These are phyloP conservation scores for Hemicentrotus pulcherrimus DNA, from an alignment of 35 echinoderm and acorn worm genomes.

Conservation along the genomic window DNA sequence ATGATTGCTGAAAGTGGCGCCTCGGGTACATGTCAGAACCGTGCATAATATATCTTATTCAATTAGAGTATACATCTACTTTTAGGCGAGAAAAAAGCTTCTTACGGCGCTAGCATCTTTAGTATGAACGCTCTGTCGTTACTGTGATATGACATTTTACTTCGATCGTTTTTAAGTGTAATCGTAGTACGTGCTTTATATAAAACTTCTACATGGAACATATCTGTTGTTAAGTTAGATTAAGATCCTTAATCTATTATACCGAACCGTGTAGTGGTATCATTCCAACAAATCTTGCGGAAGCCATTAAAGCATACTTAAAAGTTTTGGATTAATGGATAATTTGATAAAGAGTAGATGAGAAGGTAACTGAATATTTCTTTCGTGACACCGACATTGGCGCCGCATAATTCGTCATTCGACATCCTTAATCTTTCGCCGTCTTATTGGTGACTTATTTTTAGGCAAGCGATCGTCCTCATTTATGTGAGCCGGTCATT, in stretches of 20 bases:
- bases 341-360: background rate
- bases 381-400: background rate
- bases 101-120: background rate
- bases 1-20: slow-evolving; percentile 8
- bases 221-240: too few species aligned
- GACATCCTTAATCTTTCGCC: background rate
- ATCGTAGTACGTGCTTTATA: too few species aligned
- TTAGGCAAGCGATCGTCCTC: background rate
- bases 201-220: too few species aligned
- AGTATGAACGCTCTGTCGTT: background rate
- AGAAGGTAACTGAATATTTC: background rate
- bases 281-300: too few species aligned
- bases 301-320: too few species aligned
- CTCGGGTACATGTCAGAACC: background rate
- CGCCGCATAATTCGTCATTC: background rate
- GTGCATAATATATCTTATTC: slow-evolving; percentile 5
- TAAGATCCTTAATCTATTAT: too few species aligned
- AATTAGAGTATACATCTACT: background rate
- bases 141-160: too few species aligned
- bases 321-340: background rate
- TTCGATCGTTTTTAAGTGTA: too few species aligned
- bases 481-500: background rate
- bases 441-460: background rate
- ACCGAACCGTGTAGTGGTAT: too few species aligned
- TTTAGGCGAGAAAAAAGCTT: background rate